Evolutionary conservation across 2,888 invertebrate genomes (phyloP).

Genomic region (Odontomyia ornata): DNA sequence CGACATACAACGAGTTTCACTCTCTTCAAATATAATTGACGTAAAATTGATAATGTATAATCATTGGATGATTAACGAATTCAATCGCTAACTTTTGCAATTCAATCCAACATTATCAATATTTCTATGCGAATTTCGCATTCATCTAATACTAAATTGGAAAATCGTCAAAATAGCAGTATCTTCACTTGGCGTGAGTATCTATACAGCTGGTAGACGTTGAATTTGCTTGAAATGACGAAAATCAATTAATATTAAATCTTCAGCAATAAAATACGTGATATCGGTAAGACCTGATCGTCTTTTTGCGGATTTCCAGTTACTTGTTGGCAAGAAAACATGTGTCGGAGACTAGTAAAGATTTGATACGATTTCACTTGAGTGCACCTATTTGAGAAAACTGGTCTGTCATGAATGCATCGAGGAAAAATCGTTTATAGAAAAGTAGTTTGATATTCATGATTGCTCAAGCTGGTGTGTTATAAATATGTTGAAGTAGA

Average conservation of each 20-base stretch:
- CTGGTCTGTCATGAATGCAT: neutral
- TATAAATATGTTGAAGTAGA: neutral
- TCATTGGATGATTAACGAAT: neutral
- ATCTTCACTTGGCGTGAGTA: neutral
- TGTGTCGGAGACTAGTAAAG: neutral
- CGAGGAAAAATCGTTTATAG: conserved; percentile 2
- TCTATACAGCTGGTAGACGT: neutral
- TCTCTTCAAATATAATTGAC: neutral
- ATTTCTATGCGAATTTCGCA: neutral
- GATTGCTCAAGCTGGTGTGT: neutral
- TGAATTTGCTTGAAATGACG: neutral
- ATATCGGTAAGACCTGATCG: neutral
- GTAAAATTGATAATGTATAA: neutral
- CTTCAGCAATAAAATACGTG: conserved; percentile 21
- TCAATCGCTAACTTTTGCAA: neutral
- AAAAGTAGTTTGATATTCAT: neutral
- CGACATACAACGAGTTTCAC: neutral
- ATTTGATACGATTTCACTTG: conserved; percentile 36
- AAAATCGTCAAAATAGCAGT: neutral
- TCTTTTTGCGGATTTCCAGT: conserved; percentile 7
- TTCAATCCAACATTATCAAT: neutral
- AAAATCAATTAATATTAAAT: conserved; percentile 7
- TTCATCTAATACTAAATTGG: neutral
- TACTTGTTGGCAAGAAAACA: neutral
- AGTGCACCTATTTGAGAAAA: conserved; percentile 18